phyloP scores from a whole-genome alignment of 2,888 invertebrate genomes.

The Iselma pallidipennis region DNA sequence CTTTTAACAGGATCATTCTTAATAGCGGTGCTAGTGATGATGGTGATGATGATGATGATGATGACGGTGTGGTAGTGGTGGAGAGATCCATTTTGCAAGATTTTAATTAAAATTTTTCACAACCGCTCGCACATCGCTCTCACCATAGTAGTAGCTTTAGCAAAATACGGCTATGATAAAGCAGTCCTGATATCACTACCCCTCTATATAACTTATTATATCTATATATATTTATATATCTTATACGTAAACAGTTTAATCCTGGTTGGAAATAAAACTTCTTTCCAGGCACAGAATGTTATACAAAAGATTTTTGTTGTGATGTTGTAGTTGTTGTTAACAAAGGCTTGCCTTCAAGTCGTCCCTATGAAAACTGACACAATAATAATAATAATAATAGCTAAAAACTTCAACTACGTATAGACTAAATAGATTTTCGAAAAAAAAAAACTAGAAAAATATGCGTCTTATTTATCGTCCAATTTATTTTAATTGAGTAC shows the following conservation, averaged over 20 bases:
- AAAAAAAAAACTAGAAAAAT: too few relatives aligned
- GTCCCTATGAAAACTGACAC: too few relatives aligned
- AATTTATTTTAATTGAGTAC: background rate
- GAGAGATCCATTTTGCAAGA: background rate
- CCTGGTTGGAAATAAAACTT: background rate
- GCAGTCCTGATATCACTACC: background rate
- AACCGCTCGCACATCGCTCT: background rate
- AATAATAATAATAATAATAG: too few relatives aligned
- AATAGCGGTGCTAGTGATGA: too few relatives aligned
- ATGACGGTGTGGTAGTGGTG: background rate
- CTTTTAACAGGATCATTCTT: background rate
- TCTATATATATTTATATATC: background rate
- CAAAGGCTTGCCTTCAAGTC: background rate
- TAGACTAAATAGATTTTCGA: too few relatives aligned
- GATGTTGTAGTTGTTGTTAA: too few relatives aligned
- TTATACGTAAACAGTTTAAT: background rate
- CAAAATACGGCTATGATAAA: background rate
- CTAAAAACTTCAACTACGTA: too few relatives aligned
- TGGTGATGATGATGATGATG: too few relatives aligned
- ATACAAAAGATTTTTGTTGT: background rate
- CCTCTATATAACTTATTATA: background rate
- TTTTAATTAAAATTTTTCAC: constrained; percentile 1
- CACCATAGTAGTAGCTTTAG: background rate
- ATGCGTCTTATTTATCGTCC: background rate
- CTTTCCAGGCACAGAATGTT: background rate